Percentiles rank a stretch among this genome's conserved stretches.
Evolutionary conservation across 2,113 vertebrate genomes (phyloP).

Genomic region (Benitochromis conjunctus): DNA sequence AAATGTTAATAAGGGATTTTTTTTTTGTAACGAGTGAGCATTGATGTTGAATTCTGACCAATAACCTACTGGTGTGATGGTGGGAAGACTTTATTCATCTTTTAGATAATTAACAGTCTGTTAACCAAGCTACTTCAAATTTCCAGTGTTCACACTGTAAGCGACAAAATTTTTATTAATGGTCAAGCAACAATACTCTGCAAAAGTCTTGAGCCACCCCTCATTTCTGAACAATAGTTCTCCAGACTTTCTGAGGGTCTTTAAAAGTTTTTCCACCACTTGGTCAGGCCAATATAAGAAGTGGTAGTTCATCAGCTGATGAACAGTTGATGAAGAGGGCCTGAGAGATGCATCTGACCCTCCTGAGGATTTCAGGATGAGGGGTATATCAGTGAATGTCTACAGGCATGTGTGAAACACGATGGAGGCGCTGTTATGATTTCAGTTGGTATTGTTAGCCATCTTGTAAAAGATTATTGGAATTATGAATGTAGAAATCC

Average conservation of each 20-base stretch:
- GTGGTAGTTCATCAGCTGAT: not conserved
- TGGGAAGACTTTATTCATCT: not conserved
- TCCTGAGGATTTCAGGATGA: accelerated
- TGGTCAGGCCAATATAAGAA: not conserved
- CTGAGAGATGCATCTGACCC: not conserved
- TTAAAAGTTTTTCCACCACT: not conserved
- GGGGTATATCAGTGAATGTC: accelerated
- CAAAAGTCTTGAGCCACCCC: not conserved
- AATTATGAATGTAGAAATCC: not conserved
- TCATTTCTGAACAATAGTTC: not conserved
- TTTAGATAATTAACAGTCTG: not conserved
- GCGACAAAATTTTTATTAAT: not conserved
- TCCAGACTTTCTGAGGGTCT: not conserved
- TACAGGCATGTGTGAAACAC: not conserved
- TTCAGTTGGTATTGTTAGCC: not conserved
- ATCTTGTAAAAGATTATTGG: not conserved
- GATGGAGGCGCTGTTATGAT: not conserved
- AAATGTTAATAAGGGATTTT: not conserved
- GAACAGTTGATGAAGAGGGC: not conserved
- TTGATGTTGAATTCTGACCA: not conserved
- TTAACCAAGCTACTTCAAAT: not conserved
- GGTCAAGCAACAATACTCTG: not conserved
- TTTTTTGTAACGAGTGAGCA: not conserved
- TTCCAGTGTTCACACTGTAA: not conserved
- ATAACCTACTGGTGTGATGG: not conserved